phyloP scores from a whole-genome alignment of 2,113 vertebrate species.

The Mesitornis unicolor region DNA sequence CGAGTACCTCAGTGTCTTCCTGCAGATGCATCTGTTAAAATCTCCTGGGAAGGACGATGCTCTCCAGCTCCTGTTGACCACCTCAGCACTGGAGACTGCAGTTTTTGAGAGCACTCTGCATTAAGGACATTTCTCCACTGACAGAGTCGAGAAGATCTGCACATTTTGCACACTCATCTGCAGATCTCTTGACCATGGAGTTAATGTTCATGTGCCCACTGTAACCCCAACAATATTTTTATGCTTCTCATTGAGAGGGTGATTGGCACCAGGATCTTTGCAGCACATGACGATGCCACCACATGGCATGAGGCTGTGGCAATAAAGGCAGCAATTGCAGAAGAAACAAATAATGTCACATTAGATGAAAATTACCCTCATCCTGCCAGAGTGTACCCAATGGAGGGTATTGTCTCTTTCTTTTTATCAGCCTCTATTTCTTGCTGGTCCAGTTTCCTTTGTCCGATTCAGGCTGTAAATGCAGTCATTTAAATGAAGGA shows the following conservation, averaged over 20 bases:
- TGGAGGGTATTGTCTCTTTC: neutral
- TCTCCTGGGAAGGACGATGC: neutral
- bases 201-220: neutral
- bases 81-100: neutral
- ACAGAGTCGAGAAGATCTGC: neutral
- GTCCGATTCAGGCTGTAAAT: neutral
- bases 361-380: neutral
- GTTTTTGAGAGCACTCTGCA: neutral
- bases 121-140: neutral
- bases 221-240: neutral
- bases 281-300: neutral
- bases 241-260: neutral
- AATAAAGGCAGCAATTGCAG: neutral
- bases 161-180: neutral
- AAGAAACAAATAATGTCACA: neutral
- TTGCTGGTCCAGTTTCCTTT: neutral
- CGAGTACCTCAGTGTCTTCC: neutral
- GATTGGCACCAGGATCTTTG: neutral
- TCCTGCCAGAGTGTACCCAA: neutral
- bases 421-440: neutral
- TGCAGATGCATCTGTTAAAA: neutral
- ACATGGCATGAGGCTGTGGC: fast-evolving
- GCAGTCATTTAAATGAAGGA: neutral
- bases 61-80: neutral
- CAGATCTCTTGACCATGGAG: neutral